Evolutionary conservation across 2,888 invertebrate genomes (phyloP).

Genomic region (Cephus runcator): DNA sequence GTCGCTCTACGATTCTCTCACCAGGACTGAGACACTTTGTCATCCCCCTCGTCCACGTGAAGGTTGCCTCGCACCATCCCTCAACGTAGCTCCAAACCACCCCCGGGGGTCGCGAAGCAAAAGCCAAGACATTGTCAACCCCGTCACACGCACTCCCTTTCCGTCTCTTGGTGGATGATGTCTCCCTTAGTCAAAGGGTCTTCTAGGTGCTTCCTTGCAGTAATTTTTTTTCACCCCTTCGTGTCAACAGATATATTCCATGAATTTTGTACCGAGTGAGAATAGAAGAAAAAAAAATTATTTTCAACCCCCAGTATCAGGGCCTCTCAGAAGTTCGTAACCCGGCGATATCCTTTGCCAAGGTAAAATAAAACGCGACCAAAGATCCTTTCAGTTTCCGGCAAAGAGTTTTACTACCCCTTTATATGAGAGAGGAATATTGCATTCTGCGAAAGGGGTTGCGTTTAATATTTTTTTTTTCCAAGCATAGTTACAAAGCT

Average conservation of each 20-base stretch:
- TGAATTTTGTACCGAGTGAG: too few species aligned
- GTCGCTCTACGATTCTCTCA: too few species aligned
- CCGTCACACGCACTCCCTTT: constrained; percentile 2
- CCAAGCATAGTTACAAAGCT: constrained; percentile 26
- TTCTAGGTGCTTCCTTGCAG: not conserved
- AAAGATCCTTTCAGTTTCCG: too few species aligned
- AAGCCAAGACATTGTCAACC: constrained; percentile 13
- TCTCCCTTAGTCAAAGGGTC: not conserved
- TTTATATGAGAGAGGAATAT: too few species aligned
- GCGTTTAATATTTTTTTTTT: too few species aligned
- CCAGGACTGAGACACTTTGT: constrained; percentile 38
- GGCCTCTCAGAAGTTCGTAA: constrained; percentile 35
- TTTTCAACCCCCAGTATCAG: constrained; percentile 37
- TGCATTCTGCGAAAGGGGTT: too few species aligned
- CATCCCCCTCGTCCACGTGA: constrained; percentile 25
- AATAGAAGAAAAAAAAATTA: constrained; percentile 35
- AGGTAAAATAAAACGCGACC: too few species aligned
- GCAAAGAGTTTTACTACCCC: too few species aligned
- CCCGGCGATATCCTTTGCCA: too few species aligned
- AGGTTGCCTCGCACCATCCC: not conserved
- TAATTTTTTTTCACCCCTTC: too few species aligned
- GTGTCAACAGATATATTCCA: too few species aligned
- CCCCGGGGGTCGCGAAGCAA: constrained; percentile 7
- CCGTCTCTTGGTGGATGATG: not conserved
- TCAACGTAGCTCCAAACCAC: not conserved